Evolutionary conservation across 2,888 invertebrate genomes (phyloP).

Genomic region (Sesia apiformis): DNA sequence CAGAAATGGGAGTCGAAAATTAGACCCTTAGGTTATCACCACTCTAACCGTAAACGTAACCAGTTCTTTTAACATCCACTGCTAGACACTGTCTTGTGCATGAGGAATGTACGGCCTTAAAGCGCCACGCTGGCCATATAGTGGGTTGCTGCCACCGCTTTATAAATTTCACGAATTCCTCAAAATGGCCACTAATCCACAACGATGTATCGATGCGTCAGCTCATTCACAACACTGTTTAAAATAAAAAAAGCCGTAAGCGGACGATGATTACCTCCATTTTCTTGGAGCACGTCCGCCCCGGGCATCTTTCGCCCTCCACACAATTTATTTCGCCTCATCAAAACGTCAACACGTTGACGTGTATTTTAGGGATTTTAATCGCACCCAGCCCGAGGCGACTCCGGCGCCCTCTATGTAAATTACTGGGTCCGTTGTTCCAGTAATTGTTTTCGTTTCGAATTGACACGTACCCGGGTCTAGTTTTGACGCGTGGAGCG

Average conservation of each 20-base stretch:
- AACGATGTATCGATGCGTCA: no score
- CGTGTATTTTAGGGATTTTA: conserved; percentile 69
- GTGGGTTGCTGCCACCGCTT: no score
- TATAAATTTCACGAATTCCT: no score
- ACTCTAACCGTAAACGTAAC: no score
- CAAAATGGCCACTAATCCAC: no score
- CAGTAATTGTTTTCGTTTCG: conserved; percentile 60
- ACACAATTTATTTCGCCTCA: conserved; percentile 66
- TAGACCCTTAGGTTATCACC: no score
- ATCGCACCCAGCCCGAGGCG: conserved; percentile 37
- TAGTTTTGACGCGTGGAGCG: conserved; percentile 29
- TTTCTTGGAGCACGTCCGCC: conserved; percentile 59
- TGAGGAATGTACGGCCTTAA: no score
- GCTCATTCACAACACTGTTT: background rate
- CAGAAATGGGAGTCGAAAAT: no score
- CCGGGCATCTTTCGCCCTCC: conserved; percentile 31
- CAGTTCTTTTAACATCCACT: no score
- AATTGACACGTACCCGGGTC: conserved; percentile 49
- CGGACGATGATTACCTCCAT: conserved; percentile 61
- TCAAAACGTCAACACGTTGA: conserved; percentile 72
- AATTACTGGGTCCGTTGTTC: conserved; percentile 39
- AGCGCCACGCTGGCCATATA: no score
- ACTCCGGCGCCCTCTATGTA: conserved; percentile 47
- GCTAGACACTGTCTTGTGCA: no score
- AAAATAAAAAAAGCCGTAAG: conserved; percentile 8